These are phyloP conservation scores for Lepidochrysops patricia DNA, from an alignment of 2,888 invertebrate genomes.

Conservation along the genomic window DNA sequence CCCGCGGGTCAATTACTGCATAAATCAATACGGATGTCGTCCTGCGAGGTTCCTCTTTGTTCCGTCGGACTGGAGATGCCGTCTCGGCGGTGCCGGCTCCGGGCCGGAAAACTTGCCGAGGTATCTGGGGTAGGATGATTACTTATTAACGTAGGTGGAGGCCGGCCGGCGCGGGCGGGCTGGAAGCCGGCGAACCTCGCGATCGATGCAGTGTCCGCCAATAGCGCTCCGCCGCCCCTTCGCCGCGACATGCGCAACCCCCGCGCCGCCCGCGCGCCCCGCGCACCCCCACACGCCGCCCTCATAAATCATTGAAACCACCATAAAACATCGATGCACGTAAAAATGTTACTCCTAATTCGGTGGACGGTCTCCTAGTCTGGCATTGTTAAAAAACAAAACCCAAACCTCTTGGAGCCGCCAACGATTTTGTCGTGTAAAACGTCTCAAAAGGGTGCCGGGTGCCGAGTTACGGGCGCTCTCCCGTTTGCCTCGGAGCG, in stretches of 20 bases:
- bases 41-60: conserved; percentile 64
- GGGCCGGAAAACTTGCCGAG: conserved; percentile 70
- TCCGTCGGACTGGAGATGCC: conserved; percentile 61
- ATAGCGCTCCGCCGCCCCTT: conserved; percentile 66
- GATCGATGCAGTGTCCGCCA: conserved; percentile 72
- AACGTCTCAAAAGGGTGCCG: conserved; percentile 61
- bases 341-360: conserved; percentile 73
- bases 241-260: conserved; percentile 60
- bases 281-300: conserved; percentile 53
- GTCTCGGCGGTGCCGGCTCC: conserved; percentile 63
- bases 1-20: conserved; percentile 64
- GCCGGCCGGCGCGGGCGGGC: conserved; percentile 69
- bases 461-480: no score
- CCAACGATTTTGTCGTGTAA: conserved; percentile 40
- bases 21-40: conserved; percentile 66
- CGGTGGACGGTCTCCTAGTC: conserved; percentile 60
- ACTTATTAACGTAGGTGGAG: conserved; percentile 75
- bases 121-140: conserved; percentile 72
- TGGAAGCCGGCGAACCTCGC: conserved; percentile 61
- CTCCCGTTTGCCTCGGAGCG: conserved; percentile 48
- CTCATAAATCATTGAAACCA: conserved; percentile 73
- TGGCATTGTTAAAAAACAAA: conserved; percentile 47
- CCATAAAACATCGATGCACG: conserved; percentile 72
- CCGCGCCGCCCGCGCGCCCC: conserved; percentile 40
- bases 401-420: conserved; percentile 36